phyloP scores from a whole-genome alignment of 2,888 invertebrate genomes.

The Azorinus chamasolen region DNA sequence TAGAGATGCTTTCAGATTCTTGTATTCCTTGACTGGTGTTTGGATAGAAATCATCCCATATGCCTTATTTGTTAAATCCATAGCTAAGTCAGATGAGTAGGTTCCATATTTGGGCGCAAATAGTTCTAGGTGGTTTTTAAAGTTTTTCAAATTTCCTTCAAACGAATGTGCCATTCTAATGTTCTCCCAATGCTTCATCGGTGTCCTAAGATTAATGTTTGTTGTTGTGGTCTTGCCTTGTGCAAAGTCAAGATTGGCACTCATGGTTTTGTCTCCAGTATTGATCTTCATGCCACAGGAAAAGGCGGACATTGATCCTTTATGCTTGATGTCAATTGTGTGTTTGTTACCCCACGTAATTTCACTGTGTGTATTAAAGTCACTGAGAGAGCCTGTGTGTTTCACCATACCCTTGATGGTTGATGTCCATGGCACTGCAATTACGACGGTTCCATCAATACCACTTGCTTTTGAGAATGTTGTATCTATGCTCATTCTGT shows the following conservation, averaged over 20 bases:
- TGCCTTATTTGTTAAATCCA: constrained; percentile 10
- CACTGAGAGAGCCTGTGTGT: constrained; percentile 21
- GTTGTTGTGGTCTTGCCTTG: constrained; percentile 19
- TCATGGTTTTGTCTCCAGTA: constrained; percentile 5
- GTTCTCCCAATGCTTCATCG: constrained; percentile 14
- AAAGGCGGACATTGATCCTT: constrained; percentile 9
- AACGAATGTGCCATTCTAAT: constrained; percentile 29
- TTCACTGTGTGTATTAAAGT: constrained; percentile 38
- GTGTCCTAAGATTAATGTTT: constrained; percentile 34
- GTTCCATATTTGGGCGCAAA: constrained; percentile 23
- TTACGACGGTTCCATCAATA: constrained; percentile 19
- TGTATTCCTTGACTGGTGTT: constrained; percentile 45
- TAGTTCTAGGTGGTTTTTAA: constrained; percentile 32
- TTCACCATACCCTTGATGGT: constrained; percentile 22
- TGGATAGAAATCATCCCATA: constrained; percentile 12
- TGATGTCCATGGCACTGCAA: constrained; percentile 29
- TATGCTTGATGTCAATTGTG: constrained; percentile 32
- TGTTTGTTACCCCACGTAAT: constrained; percentile 23
- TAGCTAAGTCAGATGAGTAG: constrained; percentile 11
- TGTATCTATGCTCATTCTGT: constrained; percentile 25
- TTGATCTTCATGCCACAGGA: constrained; percentile 21
- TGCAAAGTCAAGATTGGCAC: constrained; percentile 25
- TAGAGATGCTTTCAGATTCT: constrained; percentile 30
- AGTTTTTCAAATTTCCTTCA: constrained; percentile 24
- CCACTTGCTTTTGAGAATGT: constrained; percentile 25